A percentile compares a stretch with the other conserved stretches of the same genome.
phyloP scores from a whole-genome alignment of 92 coral and sea anemone species.

The Palythoa grandiflora region DNA sequence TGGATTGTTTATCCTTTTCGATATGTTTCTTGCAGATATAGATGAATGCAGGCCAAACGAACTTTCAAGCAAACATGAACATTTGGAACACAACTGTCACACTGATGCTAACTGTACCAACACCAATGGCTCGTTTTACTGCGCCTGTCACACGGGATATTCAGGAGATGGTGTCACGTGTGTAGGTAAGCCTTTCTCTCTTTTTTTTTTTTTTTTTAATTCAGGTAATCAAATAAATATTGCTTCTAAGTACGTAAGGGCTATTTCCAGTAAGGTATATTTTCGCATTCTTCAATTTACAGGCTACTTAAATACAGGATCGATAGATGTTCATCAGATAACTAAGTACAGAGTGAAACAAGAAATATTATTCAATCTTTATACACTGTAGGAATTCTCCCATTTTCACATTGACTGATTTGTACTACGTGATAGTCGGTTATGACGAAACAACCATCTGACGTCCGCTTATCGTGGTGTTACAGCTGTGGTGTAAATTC shows the following conservation, averaged over 20 bases:
- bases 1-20: not conserved
- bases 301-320: too few species aligned
- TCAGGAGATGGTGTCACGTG: slow-evolving; percentile 93
- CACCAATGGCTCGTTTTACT: slow-evolving; percentile 92
- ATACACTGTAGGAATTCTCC: too few species aligned
- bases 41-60: slow-evolving; percentile 65
- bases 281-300: not conserved
- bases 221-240: not conserved
- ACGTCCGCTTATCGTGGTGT: too few species aligned
- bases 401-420: too few species aligned
- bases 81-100: slow-evolving; percentile 81
- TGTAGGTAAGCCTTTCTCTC: slow-evolving; percentile 60
- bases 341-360: too few species aligned
- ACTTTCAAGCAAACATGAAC: slow-evolving; percentile 59
- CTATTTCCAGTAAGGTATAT: not conserved
- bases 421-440: too few species aligned
- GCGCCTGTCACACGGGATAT: slow-evolving; percentile 89
- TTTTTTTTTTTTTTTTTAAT: not conserved
- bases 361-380: too few species aligned
- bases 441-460: too few species aligned
- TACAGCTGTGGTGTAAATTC: too few species aligned
- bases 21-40: slow-evolving; percentile 46
- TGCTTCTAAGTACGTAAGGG: not conserved
- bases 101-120: slow-evolving; percentile 86
- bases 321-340: too few species aligned